Base-by-base conservation (phyloP, 35 echinoderm and acorn worm species). In the Chiridota heheva region DNA sequence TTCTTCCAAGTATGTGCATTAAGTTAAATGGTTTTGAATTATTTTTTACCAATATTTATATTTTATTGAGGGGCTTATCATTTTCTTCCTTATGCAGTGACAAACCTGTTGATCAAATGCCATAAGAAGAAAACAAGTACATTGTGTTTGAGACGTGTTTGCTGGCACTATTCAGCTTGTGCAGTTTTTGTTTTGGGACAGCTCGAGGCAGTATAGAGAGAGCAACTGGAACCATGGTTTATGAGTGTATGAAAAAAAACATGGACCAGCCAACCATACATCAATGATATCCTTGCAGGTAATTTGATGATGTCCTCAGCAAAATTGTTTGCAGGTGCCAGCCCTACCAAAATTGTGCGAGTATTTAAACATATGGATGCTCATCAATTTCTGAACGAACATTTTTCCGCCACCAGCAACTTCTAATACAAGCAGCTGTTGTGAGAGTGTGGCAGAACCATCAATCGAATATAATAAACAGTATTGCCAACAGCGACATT, bases 131-230 rank as follows among this genome's bases (percentile, higher is more conserved):
- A 7, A 40, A 31, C 1, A 90, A 90, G 40, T 90, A 55, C 27
- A 45, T 90, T 49, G 80, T 84, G 8, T 90, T 83, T 59, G 41
- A 83, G 28, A 36, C 57, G 1, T 46, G 70, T 3, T 57, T 90
- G 12, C 48, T 84, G 20, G 15, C 38, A n/a, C 69, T 83, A 0
- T 89, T 89, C 29, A 73, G 64, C 40, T 37, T 30, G 0, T 90
- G 87, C 44, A 20, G 64, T 1, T 44, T 46, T 41, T 90, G 80
- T 40, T 16, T 15, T 17, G 42, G 64, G 5, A 42, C 7, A 18
- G 78, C 70, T 40, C 37, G 29, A 41, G 22, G 15, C 20, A 51
- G 25, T 38, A 30, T 66, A 68, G 55, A 42, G 2, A 67, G 6
- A 40, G 36, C 27, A 6, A 40, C 43, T 47, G 82, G 69, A 5